phyloP scores from a whole-genome alignment of 2,113 vertebrate genomes.

The Trematomus loennbergii region DNA sequence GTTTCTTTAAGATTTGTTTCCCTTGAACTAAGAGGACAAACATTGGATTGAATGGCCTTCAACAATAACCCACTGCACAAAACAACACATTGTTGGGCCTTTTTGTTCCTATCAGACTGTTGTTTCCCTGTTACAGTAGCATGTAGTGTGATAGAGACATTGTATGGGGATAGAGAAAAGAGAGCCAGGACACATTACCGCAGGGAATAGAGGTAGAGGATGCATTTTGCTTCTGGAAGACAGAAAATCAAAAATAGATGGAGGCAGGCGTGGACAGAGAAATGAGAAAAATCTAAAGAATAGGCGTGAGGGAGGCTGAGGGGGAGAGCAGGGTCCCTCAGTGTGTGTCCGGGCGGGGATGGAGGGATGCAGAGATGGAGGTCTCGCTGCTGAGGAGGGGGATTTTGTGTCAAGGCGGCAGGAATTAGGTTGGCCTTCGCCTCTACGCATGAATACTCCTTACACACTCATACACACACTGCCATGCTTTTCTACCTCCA shows the following conservation, averaged over 20 bases:
- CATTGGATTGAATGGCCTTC: no score
- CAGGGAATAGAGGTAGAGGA: not conserved
- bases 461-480: constrained; percentile 73
- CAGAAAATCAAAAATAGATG: not conserved
- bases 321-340: not conserved
- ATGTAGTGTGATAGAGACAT: not conserved
- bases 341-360: not conserved
- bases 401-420: constrained; percentile 58
- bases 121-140: not conserved
- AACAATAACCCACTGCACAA: not conserved
- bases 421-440: constrained; percentile 71
- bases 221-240: not conserved
- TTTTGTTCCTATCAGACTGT: not conserved
- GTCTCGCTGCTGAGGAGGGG: constrained; percentile 50
- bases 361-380: constrained; percentile 36
- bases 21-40: no score
- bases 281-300: not conserved
- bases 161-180: not conserved
- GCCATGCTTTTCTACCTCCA: constrained; percentile 24
- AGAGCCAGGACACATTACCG: not conserved
- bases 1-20: no score
- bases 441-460: constrained; percentile 69
- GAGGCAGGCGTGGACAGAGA: not conserved
- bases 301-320: not conserved
- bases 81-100: not conserved